phyloP scores from a whole-genome alignment of 2,797 vertebrate genomes.

The Myotis findleyi region DNA sequence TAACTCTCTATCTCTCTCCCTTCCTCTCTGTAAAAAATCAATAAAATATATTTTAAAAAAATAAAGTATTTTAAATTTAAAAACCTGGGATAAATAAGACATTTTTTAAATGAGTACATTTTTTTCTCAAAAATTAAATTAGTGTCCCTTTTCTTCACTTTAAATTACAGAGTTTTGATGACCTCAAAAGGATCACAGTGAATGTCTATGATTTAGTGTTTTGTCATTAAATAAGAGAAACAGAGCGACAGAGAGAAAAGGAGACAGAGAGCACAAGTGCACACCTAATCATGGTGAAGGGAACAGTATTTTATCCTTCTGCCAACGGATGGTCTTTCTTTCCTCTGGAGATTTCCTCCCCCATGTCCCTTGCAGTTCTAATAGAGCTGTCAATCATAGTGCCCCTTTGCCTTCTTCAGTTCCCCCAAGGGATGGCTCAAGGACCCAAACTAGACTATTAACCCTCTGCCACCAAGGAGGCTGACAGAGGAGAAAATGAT shows the following conservation, averaged over 20 bases:
- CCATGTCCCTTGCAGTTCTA: neutral
- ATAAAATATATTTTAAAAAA: too few species aligned
- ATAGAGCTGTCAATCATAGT: neutral
- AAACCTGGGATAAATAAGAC: slow-evolving; percentile 17
- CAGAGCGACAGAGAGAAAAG: neutral
- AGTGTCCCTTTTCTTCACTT: slow-evolving; percentile 16
- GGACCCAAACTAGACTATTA: neutral
- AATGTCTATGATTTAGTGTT: neutral
- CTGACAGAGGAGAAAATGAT: neutral
- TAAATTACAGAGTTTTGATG: neutral
- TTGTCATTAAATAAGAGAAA: neutral
- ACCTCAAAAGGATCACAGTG: neutral
- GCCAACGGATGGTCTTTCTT: neutral
- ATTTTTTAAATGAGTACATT: slow-evolving; percentile 15
- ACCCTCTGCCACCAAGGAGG: neutral
- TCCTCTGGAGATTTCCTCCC: neutral
- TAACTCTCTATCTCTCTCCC: too few species aligned
- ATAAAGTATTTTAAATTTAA: slow-evolving; percentile 19
- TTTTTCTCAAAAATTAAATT: neutral
- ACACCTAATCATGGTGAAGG: neutral
- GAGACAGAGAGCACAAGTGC: neutral
- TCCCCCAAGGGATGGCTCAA: neutral
- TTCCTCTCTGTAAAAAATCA: too few species aligned
- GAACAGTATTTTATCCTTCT: neutral
- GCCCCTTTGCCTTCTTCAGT: neutral